phyloP scores from a whole-genome alignment of 2,888 invertebrate genomes.

The Protula sp. region DNA sequence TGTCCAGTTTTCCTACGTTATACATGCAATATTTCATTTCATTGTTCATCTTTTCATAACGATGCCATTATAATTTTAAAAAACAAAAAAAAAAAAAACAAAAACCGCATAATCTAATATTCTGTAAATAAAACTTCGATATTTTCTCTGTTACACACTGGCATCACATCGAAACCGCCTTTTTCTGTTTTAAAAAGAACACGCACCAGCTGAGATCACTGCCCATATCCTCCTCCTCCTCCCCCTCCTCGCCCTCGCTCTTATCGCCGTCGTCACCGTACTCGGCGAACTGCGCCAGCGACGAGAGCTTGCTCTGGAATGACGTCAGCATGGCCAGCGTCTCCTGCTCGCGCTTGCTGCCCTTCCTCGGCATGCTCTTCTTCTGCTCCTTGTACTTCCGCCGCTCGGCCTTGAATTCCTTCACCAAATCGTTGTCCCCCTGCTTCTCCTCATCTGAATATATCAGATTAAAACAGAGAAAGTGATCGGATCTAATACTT shows the following conservation, averaged over 20 bases:
- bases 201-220: no score
- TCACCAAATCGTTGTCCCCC: neutral
- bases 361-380: slow-evolving; percentile 37
- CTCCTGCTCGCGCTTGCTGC: slow-evolving; percentile 51
- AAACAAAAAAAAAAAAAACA: no score
- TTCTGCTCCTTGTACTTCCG: slow-evolving; percentile 42
- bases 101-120: no score
- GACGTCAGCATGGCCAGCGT: slow-evolving; percentile 75
- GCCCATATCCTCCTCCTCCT: neutral
- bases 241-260: slow-evolving; percentile 1
- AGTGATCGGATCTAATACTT: neutral
- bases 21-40: no score
- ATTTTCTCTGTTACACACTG: no score
- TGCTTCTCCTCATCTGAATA: neutral
- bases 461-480: neutral
- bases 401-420: slow-evolving; percentile 21
- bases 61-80: no score
- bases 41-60: no score
- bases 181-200: no score
- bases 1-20: no score
- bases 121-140: no score
- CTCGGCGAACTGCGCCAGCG: slow-evolving; percentile 57
- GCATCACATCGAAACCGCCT: no score
- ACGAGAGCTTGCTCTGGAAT: slow-evolving; percentile 74
- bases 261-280: slow-evolving; percentile 57